A percentile compares a stretch with the other conserved stretches of the same genome.
phyloP scores from a whole-genome alignment of 2,113 vertebrate species.

The Ceyx cyanopectus region DNA sequence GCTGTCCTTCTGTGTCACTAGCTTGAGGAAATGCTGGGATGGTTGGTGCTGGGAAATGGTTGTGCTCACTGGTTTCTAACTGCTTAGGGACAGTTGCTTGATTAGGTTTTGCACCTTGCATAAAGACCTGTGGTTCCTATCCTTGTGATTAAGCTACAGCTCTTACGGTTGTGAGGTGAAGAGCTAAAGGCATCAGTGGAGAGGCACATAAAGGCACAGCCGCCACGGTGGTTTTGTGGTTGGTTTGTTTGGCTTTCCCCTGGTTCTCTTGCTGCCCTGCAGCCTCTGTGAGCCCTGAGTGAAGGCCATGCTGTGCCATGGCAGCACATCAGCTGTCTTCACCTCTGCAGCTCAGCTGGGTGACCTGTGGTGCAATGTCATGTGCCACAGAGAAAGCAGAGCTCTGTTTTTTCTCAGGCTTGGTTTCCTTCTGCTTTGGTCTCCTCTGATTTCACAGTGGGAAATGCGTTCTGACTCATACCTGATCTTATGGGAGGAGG shows the following conservation, averaged over 20 bases:
- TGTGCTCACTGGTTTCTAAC: neutral
- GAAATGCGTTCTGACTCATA: neutral
- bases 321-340: neutral
- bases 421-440: neutral
- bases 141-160: neutral
- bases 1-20: neutral
- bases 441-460: neutral
- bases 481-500: neutral
- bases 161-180: neutral
- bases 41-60: neutral
- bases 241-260: neutral
- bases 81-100: too few relatives aligned
- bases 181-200: neutral
- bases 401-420: neutral
- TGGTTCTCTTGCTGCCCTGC: neutral
- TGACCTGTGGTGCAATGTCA: neutral
- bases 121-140: neutral
- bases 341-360: fast-evolving
- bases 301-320: neutral
- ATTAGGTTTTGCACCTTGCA: neutral
- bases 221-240: neutral
- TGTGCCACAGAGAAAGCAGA: neutral
- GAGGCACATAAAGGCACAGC: neutral
- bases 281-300: neutral
- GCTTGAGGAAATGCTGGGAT: neutral